Conservation (phyloP, 2,888 invertebrate species). For the Dusona sp. region DNA sequence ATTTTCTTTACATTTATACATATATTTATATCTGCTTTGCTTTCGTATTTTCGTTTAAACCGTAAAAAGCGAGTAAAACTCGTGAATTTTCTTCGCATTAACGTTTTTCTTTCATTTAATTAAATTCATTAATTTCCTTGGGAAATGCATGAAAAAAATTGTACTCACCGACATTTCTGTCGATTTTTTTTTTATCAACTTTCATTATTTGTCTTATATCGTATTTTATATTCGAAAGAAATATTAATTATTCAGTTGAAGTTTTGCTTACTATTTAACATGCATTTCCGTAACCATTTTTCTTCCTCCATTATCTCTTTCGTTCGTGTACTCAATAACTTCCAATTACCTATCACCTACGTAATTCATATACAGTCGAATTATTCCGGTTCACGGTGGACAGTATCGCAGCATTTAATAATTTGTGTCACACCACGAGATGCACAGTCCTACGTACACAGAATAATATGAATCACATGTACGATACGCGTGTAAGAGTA, state of each 20-base stretch:
- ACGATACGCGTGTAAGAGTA: background rate
- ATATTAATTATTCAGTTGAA: background rate
- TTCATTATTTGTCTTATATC: background rate
- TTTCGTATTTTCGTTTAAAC: background rate
- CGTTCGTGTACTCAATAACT: conserved; percentile 50
- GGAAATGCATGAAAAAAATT: background rate
- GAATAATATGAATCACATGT: background rate
- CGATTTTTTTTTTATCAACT: background rate
- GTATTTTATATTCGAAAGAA: background rate
- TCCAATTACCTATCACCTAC: conserved; percentile 38
- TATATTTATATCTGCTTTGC: background rate
- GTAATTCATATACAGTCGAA: conserved; percentile 43
- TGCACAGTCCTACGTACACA: conserved; percentile 21
- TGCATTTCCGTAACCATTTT: conserved; percentile 36
- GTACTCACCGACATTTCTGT: background rate
- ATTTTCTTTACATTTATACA: conserved; percentile 34
- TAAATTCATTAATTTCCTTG: background rate
- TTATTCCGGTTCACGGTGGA: conserved; percentile 60
- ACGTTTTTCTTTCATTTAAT: background rate
- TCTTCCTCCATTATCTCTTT: conserved; percentile 20
- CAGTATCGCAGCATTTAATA: conserved; percentile 52
- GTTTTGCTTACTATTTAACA: conserved; percentile 5
- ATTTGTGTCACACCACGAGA: conserved; percentile 49
- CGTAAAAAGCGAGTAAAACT: background rate
- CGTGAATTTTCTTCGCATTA: background rate